These are phyloP conservation scores for Unio pictorum DNA, from an alignment of 2,888 invertebrate genomes.

Conservation along the genomic window DNA sequence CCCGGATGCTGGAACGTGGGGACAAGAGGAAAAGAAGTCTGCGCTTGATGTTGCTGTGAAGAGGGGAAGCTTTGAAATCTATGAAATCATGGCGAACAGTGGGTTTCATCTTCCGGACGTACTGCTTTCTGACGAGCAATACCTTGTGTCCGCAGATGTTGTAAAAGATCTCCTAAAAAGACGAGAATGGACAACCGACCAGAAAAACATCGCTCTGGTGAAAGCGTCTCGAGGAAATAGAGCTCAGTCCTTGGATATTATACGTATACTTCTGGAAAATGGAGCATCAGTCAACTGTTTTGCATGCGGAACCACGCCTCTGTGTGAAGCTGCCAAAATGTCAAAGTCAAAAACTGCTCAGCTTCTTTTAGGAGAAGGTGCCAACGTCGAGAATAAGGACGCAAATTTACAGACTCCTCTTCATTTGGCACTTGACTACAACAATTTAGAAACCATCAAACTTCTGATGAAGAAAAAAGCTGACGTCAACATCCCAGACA, in stretches of 20 bases:
- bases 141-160: slow-evolving; percentile 24
- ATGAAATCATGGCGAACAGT: slow-evolving; percentile 17
- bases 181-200: slow-evolving; percentile 32
- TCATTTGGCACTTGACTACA: slow-evolving; percentile 37
- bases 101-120: slow-evolving; percentile 22
- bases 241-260: slow-evolving; percentile 30
- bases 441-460: slow-evolving; percentile 36
- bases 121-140: slow-evolving; percentile 25
- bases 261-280: slow-evolving; percentile 28
- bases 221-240: slow-evolving; percentile 24
- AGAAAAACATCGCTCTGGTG: slow-evolving; percentile 34
- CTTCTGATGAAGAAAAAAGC: slow-evolving; percentile 28
- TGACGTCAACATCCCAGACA: slow-evolving; percentile 35
- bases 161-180: slow-evolving; percentile 29
- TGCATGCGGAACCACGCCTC: slow-evolving; percentile 25
- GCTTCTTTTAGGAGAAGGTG: slow-evolving; percentile 24
- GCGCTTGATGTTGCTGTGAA: slow-evolving; percentile 25
- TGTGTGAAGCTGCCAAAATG: slow-evolving; percentile 35
- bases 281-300: slow-evolving; percentile 29
- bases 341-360: slow-evolving; percentile 27
- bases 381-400: slow-evolving; percentile 32
- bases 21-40: slow-evolving; percentile 18
- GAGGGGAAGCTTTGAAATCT: slow-evolving; percentile 32
- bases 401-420: slow-evolving; percentile 31
- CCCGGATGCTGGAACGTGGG: slow-evolving; percentile 20